Evolutionary conservation across 2,113 vertebrate species (phyloP), one percentile per base, ranked within the genome.

Genomic region (Hippopotamus amphibius): DNA sequence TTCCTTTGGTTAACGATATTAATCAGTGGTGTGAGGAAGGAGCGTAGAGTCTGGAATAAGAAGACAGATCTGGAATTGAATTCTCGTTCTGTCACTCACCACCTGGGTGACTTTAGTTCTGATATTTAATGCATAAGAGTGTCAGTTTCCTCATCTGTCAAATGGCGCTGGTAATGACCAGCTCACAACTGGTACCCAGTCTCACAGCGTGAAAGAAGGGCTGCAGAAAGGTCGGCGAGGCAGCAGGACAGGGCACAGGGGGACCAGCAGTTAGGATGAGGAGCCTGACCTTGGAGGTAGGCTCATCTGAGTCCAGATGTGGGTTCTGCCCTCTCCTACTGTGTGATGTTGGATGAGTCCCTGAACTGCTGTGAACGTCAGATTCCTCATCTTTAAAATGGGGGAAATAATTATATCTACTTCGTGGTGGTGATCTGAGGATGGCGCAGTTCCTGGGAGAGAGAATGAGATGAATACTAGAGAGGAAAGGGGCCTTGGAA

Each of bases 1-100:
- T 94, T 90, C 63, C 59, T 88, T 80, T 79, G 83, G 28, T 79
- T 66, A 85, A 22, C 28, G 33, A 80, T 86, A 22, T 85, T 82
- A 43, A 53, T 65, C 21, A 19, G 19, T 76, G 50, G 5, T 85
- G 43, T 87, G 43, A 59, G 69, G 43, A 92, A 71, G 43, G 41
- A 74, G 0, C 37, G 4, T 83, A 41, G 37, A 71, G 16, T 41
- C 72, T 89, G 16, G 30, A 61, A 24, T 59, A 83, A 50, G 28
- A 61, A 90, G 88, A 77, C 21, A 48, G 15, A 48, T 2, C 43
- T 81, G 46, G 48, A 63, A 50, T 43, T 86, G 63, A 95, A 57
- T 84, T 91, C 84, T 11, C 12, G 30, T 71, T 48, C 83, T 72
- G 24, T 90, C 59, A 13, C 22, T 80, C 37, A 81, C 16, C 55